Conservation (phyloP, 2,888 invertebrate genomes). For the Amphiduros pacificus region DNA sequence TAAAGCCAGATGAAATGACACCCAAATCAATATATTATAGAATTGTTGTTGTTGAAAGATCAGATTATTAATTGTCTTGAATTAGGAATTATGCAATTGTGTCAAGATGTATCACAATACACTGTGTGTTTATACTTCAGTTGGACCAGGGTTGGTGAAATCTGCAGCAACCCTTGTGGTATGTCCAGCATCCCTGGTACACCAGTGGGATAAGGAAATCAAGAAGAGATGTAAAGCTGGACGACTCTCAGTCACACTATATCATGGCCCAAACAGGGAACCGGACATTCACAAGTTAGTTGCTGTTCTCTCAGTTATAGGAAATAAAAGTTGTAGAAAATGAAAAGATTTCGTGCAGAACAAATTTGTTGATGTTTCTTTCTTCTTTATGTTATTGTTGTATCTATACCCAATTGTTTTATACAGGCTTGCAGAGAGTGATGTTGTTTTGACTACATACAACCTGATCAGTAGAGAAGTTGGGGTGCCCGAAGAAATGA, state of each 20-base stretch:
- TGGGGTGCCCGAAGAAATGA: conserved; percentile 38
- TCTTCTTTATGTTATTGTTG: neutral
- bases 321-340: no score
- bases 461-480: conserved; percentile 65
- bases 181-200: conserved; percentile 86
- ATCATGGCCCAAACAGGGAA: conserved; percentile 82
- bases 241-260: conserved; percentile 69
- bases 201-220: conserved; percentile 88
- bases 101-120: no score
- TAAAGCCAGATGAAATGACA: no score
- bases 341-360: neutral
- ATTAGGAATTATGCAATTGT: no score
- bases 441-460: conserved; percentile 90
- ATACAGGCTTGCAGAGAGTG: conserved; percentile 68
- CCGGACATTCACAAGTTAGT: conserved; percentile 32
- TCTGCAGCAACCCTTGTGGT: conserved; percentile 71
- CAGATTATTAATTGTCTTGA: no score
- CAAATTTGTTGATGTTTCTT: neutral
- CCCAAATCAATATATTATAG: no score
- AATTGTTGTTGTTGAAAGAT: no score
- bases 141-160: conserved; percentile 40
- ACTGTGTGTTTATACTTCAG: conserved; percentile 36
- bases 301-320: no score
- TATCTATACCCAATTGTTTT: neutral
- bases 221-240: conserved; percentile 65